A percentile compares a stretch with the other conserved stretches of the same genome.
Evolutionary conservation across 2,888 invertebrate genomes (phyloP).

Genomic region (Drosophila anomelani): DNA sequence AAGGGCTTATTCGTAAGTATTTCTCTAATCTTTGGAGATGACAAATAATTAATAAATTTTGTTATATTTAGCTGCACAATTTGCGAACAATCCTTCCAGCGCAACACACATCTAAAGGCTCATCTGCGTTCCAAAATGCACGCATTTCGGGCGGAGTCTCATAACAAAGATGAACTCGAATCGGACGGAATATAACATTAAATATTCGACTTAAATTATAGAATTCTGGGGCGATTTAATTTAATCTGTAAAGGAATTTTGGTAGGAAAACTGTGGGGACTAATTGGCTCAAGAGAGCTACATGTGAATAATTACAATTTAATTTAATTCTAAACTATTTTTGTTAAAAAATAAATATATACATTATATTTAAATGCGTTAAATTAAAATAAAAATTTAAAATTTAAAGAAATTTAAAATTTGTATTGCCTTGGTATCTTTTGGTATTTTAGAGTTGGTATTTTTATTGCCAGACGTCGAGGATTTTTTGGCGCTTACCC

Average conservation of each 20-base stretch:
- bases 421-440: background rate
- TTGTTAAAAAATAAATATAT: background rate
- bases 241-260: background rate
- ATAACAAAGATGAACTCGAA: background rate
- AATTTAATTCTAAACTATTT: background rate
- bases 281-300: background rate
- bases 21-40: too few species aligned
- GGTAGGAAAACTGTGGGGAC: background rate
- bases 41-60: background rate
- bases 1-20: slow-evolving; percentile 58
- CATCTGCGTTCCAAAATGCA: slow-evolving; percentile 66
- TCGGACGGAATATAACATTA: background rate
- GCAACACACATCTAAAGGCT: slow-evolving; percentile 66
- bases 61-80: slow-evolving; percentile 49
- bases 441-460: background rate
- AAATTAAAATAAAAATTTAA: background rate
- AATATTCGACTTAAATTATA: background rate
- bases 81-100: slow-evolving; percentile 60
- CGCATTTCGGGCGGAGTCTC: background rate
- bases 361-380: background rate
- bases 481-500: slow-evolving; percentile 37
- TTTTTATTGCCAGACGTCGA: too few species aligned
- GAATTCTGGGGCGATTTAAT: background rate
- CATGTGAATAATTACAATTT: background rate
- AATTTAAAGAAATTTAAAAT: too few species aligned